Percentiles rank a stretch among this genome's conserved stretches.
These are phyloP conservation scores for Oryzias dopingdopingensis DNA, from an alignment of 2,797 vertebrate genomes.

Conservation along the genomic window DNA sequence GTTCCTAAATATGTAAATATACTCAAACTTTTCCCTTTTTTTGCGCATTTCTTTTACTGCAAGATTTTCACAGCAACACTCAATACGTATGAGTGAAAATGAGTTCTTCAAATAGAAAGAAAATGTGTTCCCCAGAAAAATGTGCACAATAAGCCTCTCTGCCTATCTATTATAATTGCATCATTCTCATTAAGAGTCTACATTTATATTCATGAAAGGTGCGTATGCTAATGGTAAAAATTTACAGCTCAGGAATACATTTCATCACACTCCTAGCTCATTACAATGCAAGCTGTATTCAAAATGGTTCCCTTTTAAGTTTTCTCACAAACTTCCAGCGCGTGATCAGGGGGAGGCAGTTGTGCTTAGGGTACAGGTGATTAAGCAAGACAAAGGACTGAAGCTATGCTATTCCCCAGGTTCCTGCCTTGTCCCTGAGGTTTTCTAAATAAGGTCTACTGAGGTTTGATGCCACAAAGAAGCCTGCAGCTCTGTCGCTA, in stretches of 20 bases:
- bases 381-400: conserved; percentile 53
- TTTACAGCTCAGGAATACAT: conserved; percentile 40
- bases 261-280: conserved; percentile 48
- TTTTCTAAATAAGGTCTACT: conserved; percentile 51
- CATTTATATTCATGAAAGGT: conserved; percentile 47
- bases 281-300: conserved; percentile 37
- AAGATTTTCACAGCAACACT: conserved; percentile 2
- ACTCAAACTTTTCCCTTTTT: not conserved
- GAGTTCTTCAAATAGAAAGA: conserved; percentile 28
- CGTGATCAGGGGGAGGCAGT: conserved; percentile 39
- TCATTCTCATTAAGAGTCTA: conserved; percentile 45
- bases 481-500: conserved; percentile 45
- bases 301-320: conserved; percentile 44
- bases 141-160: conserved; percentile 19
- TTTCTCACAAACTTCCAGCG: conserved; percentile 40
- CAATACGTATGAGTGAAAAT: conserved; percentile 19
- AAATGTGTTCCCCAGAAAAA: conserved; percentile 6
- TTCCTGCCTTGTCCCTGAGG: conserved; percentile 39
- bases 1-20: conserved; percentile 1
- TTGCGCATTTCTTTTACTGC: not conserved
- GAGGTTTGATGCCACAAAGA: conserved; percentile 39
- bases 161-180: conserved; percentile 36
- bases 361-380: conserved; percentile 59
- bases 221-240: conserved; percentile 45
- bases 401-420: conserved; percentile 52